These are phyloP conservation scores for Serranus cabrilla DNA, from an alignment of 2,797 vertebrate genomes.

Conservation along the genomic window DNA sequence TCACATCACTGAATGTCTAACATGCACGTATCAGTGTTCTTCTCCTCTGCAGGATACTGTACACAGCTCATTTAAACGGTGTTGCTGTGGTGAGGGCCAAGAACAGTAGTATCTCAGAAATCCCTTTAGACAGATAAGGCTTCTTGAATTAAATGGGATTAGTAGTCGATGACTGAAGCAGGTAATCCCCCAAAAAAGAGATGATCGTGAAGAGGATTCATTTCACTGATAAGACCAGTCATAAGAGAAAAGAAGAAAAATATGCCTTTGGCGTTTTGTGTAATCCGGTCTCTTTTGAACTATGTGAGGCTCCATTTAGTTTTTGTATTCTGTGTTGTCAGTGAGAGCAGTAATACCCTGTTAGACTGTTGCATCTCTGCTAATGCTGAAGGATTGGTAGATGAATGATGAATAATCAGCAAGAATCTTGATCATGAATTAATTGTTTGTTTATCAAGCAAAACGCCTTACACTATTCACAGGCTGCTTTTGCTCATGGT, in stretches of 20 bases:
- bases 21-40: background rate
- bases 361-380: background rate
- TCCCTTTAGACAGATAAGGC: constrained; percentile 39
- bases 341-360: background rate
- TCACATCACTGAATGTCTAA: background rate
- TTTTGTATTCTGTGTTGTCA: background rate
- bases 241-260: constrained; percentile 21
- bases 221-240: constrained; percentile 47
- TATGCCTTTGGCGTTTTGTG: constrained; percentile 18
- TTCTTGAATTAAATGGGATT: constrained; percentile 58
- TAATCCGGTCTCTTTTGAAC: constrained; percentile 33
- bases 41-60: background rate
- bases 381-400: background rate
- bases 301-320: background rate
- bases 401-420: background rate
- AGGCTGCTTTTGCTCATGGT: background rate
- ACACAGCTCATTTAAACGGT: constrained; percentile 16
- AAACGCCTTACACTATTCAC: background rate
- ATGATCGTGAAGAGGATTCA: constrained; percentile 30
- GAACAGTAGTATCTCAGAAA: constrained; percentile 36
- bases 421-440: background rate
- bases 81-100: constrained; percentile 5
- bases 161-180: constrained; percentile 45
- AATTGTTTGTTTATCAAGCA: background rate
- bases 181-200: constrained; percentile 34